phyloP scores from a whole-genome alignment of 2,113 vertebrate genomes.

The Sinocyclocheilus rhinocerous region DNA sequence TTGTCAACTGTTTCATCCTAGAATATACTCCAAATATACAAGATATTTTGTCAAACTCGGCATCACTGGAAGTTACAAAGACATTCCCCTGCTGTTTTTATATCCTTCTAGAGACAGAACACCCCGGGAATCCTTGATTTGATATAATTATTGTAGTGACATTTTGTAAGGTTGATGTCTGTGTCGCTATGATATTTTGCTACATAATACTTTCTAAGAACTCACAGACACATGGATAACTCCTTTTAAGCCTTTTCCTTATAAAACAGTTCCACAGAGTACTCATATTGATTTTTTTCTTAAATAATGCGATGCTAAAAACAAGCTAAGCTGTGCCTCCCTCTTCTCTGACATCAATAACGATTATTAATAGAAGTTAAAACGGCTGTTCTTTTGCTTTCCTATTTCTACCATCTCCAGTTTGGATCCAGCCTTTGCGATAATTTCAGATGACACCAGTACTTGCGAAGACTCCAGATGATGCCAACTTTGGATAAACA shows the following conservation, averaged over 20 bases:
- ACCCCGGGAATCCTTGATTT: slow-evolving; percentile 25
- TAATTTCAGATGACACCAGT: neutral
- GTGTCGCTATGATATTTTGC: neutral
- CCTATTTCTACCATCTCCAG: neutral
- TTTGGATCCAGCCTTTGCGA: neutral
- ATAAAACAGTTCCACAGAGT: neutral
- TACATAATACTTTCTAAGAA: neutral
- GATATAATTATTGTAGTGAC: slow-evolving; percentile 7
- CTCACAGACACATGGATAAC: neutral
- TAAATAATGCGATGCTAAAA: neutral
- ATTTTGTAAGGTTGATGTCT: slow-evolving; percentile 9
- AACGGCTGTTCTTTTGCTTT: neutral
- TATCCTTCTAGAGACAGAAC: neutral
- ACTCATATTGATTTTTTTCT: neutral
- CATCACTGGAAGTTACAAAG: slow-evolving; percentile 20
- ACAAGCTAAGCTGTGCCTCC: neutral
- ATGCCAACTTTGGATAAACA: neutral
- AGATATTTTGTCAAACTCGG: slow-evolving; percentile 8
- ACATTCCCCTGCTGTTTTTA: neutral
- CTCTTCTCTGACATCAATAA: neutral
- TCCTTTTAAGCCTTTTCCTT: neutral
- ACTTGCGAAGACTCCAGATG: neutral
- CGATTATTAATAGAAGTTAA: neutral
- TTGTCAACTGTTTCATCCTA: slow-evolving; percentile 4
- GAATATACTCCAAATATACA: neutral